Evolutionary conservation across 2,888 invertebrate species (phyloP).

Genomic region (Habrosyne pyritoides): DNA sequence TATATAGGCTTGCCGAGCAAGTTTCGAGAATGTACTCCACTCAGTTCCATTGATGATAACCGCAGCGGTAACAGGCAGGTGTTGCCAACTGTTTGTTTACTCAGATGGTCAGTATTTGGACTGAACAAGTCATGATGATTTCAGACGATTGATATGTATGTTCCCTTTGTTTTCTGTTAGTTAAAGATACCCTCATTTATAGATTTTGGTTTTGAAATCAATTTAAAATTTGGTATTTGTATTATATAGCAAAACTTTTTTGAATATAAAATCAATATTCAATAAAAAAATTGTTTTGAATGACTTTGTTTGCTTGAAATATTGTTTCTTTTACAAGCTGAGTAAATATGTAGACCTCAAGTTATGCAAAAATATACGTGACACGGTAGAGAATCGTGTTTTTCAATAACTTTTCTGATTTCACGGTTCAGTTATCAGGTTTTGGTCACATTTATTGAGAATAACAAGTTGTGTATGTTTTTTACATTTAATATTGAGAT

Average conservation of each 20-base stretch:
- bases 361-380: not conserved
- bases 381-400: not conserved
- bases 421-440: not conserved
- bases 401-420: not conserved
- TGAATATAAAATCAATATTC: too few relatives aligned
- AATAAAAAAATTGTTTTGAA: not conserved
- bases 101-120: constrained; percentile 18
- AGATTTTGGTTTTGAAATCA: too few relatives aligned
- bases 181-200: too few relatives aligned
- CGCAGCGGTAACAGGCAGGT: constrained; percentile 62
- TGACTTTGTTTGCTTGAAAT: not conserved
- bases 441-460: too few relatives aligned
- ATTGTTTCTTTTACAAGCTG: constrained; percentile 1
- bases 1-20: constrained; percentile 66
- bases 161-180: not conserved
- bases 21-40: constrained; percentile 74
- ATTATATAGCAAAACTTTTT: too few relatives aligned
- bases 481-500: too few relatives aligned
- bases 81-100: constrained; percentile 52
- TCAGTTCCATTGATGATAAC: constrained; percentile 64
- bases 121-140: constrained; percentile 4
- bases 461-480: too few relatives aligned
- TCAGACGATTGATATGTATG: not conserved
- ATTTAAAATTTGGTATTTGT: too few relatives aligned
- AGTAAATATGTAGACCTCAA: not conserved